phyloP scores from a whole-genome alignment of 2,888 invertebrate species.

The Gasteruption jaculator region DNA sequence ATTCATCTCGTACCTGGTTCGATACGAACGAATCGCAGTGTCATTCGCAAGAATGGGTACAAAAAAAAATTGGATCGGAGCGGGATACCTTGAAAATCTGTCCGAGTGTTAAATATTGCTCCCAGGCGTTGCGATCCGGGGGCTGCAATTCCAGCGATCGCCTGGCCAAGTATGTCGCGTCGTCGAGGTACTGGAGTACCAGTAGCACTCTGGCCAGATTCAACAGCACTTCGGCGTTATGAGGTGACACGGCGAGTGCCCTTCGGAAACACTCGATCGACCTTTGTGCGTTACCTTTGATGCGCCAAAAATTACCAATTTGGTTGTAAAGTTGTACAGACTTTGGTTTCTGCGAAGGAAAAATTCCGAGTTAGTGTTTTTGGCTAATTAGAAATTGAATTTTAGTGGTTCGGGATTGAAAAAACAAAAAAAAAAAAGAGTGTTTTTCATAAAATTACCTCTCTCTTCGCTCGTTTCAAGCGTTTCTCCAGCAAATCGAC shows the following conservation, averaged over 20 bases:
- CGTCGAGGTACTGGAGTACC: conserved; percentile 83
- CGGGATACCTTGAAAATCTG: conserved; percentile 72
- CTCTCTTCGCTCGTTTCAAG: conserved; percentile 73
- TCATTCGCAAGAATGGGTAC: neutral
- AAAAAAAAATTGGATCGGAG: conserved; percentile 1
- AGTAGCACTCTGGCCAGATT: conserved; percentile 81
- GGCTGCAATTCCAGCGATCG: conserved; percentile 81
- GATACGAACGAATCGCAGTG: neutral
- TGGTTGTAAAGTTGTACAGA: conserved; percentile 83
- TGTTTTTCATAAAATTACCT: conserved; percentile 48
- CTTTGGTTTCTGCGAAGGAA: conserved; percentile 63
- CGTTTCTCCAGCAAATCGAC: conserved; percentile 70
- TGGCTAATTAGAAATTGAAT: neutral
- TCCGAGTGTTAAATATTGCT: conserved; percentile 86
- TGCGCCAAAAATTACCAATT: conserved; percentile 88
- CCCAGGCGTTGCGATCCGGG: conserved; percentile 83
- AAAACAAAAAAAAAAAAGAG: conserved; percentile 8
- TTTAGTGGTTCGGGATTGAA: neutral
- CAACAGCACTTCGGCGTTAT: conserved; percentile 80
- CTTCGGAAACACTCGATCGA: conserved; percentile 87
- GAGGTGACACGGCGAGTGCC: conserved; percentile 79
- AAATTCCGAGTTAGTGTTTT: neutral
- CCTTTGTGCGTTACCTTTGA: conserved; percentile 80
- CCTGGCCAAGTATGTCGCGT: conserved; percentile 82
- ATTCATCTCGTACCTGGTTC: neutral